Evolutionary conservation across 2,797 vertebrate genomes (phyloP).

Genomic region (Sebastes kiyomatsui): DNA sequence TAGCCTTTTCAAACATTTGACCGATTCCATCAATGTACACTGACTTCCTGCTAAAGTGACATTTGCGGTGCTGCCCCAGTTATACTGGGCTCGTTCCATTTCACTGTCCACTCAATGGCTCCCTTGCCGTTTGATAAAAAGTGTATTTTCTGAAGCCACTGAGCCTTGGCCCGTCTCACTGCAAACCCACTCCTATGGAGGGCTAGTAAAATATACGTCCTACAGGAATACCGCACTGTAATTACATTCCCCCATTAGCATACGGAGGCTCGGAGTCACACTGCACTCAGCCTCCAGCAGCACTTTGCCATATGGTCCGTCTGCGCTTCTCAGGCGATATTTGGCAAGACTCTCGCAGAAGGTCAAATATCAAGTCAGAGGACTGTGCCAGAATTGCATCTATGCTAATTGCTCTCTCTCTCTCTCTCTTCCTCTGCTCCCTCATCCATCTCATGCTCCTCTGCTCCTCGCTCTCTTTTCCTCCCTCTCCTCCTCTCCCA

Average conservation of each 20-base stretch:
- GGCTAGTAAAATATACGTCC: conserved; percentile 71
- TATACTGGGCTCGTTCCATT: conserved; percentile 38
- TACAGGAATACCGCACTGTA: conserved; percentile 76
- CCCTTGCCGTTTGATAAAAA: conserved; percentile 40
- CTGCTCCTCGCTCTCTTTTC: conserved; percentile 19
- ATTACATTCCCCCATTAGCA: conserved; percentile 80
- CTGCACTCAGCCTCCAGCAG: conserved; percentile 76
- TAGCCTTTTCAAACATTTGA: not conserved
- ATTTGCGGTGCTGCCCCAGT: conserved; percentile 21
- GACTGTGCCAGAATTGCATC: conserved; percentile 80
- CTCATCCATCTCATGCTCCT: conserved; percentile 60
- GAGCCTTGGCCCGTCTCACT: conserved; percentile 48
- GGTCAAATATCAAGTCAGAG: conserved; percentile 84
- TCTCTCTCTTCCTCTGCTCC: conserved; percentile 33
- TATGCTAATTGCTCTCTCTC: conserved; percentile 80
- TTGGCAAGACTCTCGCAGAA: conserved; percentile 78
- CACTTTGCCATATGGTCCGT: conserved; percentile 81
- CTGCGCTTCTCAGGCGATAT: conserved; percentile 74
- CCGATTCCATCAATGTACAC: not conserved
- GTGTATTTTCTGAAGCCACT: conserved; percentile 52
- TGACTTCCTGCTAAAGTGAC: conserved; percentile 27
- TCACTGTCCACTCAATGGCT: conserved; percentile 43
- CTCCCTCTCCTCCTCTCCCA: conserved; percentile 37
- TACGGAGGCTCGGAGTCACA: conserved; percentile 73
- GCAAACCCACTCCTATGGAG: conserved; percentile 65